These are phyloP conservation scores for Germaria angustata DNA, from an alignment of 2,888 invertebrate genomes.

Conservation along the genomic window DNA sequence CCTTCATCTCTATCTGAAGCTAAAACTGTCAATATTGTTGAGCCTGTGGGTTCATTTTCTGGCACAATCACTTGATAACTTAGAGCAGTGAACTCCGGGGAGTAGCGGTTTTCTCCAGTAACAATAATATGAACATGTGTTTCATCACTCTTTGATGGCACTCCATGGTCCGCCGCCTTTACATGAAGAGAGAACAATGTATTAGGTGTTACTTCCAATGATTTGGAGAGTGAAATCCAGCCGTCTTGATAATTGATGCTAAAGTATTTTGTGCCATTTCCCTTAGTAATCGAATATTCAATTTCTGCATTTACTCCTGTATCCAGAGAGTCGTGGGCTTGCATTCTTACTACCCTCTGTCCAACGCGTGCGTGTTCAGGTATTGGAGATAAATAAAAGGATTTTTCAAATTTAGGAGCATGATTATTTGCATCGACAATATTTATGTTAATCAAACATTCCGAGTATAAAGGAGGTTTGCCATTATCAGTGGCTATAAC, in stretches of 20 bases:
- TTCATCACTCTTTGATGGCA: constrained; percentile 91
- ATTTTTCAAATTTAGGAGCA: constrained; percentile 89
- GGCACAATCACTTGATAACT: constrained; percentile 94
- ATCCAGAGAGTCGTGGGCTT: constrained; percentile 89
- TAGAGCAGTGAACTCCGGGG: constrained; percentile 90
- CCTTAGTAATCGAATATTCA: constrained; percentile 86
- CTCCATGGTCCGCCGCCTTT: constrained; percentile 91
- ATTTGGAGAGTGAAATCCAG: constrained; percentile 87
- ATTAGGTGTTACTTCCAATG: constrained; percentile 81
- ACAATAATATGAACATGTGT: constrained; percentile 87
- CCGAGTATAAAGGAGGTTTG: constrained; percentile 95
- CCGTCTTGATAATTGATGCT: constrained; percentile 88
- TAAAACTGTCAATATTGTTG: constrained; percentile 90
- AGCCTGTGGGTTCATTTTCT: constrained; percentile 93
- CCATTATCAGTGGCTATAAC: constrained; percentile 97
- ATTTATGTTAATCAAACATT: constrained; percentile 91
- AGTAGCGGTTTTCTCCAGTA: constrained; percentile 90
- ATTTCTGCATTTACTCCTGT: constrained; percentile 94
- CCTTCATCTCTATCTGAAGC: constrained; percentile 93
- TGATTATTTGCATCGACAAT: constrained; percentile 96
- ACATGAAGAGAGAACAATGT: constrained; percentile 85
- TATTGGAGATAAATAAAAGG: constrained; percentile 89
- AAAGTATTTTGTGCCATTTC: constrained; percentile 89
- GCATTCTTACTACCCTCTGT: constrained; percentile 86
- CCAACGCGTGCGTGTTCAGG: constrained; percentile 88